These are phyloP conservation scores for Drosophila siamana DNA, from an alignment of 2,888 invertebrate species.

Conservation along the genomic window DNA sequence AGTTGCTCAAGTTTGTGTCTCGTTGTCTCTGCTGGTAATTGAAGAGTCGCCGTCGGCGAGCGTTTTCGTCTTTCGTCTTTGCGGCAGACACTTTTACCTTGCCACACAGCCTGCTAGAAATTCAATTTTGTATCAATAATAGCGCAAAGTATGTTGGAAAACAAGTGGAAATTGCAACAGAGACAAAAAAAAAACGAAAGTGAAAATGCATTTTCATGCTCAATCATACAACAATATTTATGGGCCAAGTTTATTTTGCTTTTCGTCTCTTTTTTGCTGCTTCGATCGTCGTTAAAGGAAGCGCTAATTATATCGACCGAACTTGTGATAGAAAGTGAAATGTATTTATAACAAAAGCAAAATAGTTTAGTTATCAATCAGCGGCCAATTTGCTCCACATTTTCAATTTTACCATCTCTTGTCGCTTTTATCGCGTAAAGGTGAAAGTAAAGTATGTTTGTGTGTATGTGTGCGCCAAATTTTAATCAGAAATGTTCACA, in stretches of 20 bases:
- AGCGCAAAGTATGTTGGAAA: slow-evolving; percentile 38
- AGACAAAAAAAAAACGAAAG: slow-evolving; percentile 37
- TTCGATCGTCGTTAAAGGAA: slow-evolving; percentile 61
- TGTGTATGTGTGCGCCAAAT: slow-evolving; percentile 57
- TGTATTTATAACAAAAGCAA: slow-evolving; percentile 45
- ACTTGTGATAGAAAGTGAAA: slow-evolving; percentile 65
- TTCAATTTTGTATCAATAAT: slow-evolving; percentile 63
- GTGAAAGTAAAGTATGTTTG: slow-evolving; percentile 62
- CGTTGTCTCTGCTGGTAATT: slow-evolving; percentile 49
- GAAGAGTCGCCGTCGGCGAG: slow-evolving; percentile 50
- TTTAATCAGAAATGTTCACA: slow-evolving; percentile 19
- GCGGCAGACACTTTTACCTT: slow-evolving; percentile 64
- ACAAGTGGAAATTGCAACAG: slow-evolving; percentile 34
- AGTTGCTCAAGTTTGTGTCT: too few relatives aligned
- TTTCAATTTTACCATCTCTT: neutral
- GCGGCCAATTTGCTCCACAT: slow-evolving; percentile 8
- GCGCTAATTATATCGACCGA: slow-evolving; percentile 67
- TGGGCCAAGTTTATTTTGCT: slow-evolving; percentile 34
- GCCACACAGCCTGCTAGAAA: slow-evolving; percentile 40
- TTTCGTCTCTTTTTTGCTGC: slow-evolving; percentile 3
- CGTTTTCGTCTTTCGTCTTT: slow-evolving; percentile 28
- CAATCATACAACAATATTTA: slow-evolving; percentile 42
- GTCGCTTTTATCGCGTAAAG: slow-evolving; percentile 33
- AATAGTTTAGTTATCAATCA: slow-evolving; percentile 55
- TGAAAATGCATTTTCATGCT: slow-evolving; percentile 34